phyloP scores from a whole-genome alignment of 2,888 invertebrate species.

The Euplexia lucipara region DNA sequence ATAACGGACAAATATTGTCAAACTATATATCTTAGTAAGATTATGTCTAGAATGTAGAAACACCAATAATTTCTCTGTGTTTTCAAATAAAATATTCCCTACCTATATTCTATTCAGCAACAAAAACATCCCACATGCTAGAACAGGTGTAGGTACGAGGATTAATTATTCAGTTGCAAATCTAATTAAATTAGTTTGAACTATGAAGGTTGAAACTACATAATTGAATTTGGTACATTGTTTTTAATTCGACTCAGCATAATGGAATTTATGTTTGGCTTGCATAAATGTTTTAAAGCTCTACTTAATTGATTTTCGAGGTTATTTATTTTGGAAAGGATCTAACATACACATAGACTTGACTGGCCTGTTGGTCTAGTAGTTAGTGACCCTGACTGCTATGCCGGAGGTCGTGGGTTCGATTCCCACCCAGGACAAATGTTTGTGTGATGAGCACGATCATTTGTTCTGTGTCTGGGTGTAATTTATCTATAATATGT shows the following conservation, averaged over 20 bases:
- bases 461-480: too few relatives aligned
- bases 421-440: too few relatives aligned
- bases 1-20: slow-evolving; percentile 2
- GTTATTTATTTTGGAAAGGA: neutral
- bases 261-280: slow-evolving; percentile 37
- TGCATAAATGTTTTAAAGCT: slow-evolving; percentile 20
- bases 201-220: slow-evolving; percentile 40
- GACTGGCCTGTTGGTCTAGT: too few relatives aligned
- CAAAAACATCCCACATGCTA: slow-evolving; percentile 21
- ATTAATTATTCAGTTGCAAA: slow-evolving; percentile 47
- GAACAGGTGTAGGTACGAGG: slow-evolving; percentile 35
- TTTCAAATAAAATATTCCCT: neutral
- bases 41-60: too few relatives aligned
- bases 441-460: too few relatives aligned
- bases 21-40: too few relatives aligned
- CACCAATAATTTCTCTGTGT: neutral
- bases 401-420: too few relatives aligned
- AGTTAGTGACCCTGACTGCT: too few relatives aligned
- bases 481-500: too few relatives aligned
- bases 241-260: slow-evolving; percentile 37
- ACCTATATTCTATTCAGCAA: slow-evolving; percentile 5
- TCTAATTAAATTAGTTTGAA: slow-evolving; percentile 56
- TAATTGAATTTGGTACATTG: slow-evolving; percentile 39
- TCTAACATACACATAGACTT: too few relatives aligned
- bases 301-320: neutral